A percentile compares a stretch with the other conserved stretches of the same genome.
Evolutionary conservation across 2,113 vertebrate genomes (phyloP).

Genomic region (Leptodactylus fuscus): DNA sequence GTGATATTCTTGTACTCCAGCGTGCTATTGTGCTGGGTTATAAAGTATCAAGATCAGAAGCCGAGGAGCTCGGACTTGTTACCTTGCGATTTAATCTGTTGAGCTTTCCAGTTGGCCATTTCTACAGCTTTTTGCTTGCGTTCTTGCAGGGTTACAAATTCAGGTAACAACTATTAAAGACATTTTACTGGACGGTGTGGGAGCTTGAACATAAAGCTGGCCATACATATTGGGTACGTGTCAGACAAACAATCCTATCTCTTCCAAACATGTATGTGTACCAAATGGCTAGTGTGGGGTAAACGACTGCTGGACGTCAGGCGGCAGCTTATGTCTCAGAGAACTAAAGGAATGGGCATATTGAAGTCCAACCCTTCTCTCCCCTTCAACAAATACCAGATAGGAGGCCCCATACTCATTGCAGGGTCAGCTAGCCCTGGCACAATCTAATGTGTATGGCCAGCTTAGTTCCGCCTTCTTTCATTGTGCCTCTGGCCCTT

Average conservation of each 20-base stretch:
- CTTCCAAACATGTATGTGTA: too few species aligned
- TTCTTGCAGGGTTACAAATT: neutral
- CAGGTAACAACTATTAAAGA: neutral
- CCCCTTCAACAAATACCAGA: too few species aligned
- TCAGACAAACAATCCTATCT: too few species aligned
- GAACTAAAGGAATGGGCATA: too few species aligned
- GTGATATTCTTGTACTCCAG: neutral
- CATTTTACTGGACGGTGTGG: neutral
- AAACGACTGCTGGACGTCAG: too few species aligned
- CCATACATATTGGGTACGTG: too few species aligned
- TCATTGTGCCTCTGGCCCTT: conserved; percentile 21
- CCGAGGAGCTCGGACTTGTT: neutral
- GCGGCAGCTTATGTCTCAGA: too few species aligned
- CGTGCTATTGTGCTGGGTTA: neutral
- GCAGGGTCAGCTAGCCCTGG: too few species aligned
- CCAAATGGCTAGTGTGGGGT: too few species aligned
- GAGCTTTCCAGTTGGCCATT: neutral
- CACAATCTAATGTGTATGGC: too few species aligned
- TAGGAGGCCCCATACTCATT: too few species aligned
- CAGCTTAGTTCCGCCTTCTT: neutral
- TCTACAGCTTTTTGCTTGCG: neutral
- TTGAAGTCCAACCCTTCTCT: too few species aligned
- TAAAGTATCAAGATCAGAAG: neutral
- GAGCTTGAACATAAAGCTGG: neutral
- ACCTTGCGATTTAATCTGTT: neutral